Evolutionary conservation across 1,140 invertebrate species (phyloP).

Genomic region (Drosophila ogumai): DNA sequence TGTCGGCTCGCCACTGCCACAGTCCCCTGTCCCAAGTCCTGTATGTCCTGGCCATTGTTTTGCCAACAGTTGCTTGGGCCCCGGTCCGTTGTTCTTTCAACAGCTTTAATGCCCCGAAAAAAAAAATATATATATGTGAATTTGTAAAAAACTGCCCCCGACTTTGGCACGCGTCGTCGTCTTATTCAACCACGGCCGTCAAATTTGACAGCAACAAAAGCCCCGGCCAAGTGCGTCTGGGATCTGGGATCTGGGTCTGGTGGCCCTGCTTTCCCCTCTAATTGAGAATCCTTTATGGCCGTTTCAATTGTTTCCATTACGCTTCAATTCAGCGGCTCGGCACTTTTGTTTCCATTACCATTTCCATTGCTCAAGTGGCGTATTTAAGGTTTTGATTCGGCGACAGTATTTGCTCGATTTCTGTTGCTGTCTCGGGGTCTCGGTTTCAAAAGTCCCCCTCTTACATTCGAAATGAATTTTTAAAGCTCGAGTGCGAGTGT

Average conservation of each 20-base stretch:
- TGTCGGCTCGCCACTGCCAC: slow-evolving; percentile 6
- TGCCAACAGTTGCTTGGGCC: slow-evolving; percentile 34
- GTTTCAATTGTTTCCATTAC: slow-evolving; percentile 84
- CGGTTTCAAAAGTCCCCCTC: slow-evolving; percentile 26
- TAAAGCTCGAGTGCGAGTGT: slow-evolving; percentile 47
- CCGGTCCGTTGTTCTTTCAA: slow-evolving; percentile 31
- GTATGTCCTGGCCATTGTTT: slow-evolving; percentile 52
- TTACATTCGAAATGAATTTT: slow-evolving; percentile 56
- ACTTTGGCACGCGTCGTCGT: slow-evolving; percentile 77
- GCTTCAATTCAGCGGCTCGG: slow-evolving; percentile 65
- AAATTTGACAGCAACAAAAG: slow-evolving; percentile 79
- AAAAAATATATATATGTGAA: neutral
- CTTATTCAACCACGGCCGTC: slow-evolving; percentile 74
- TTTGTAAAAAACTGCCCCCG: slow-evolving; percentile 46
- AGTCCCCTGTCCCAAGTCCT: slow-evolving; percentile 29
- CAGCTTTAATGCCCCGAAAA: slow-evolving; percentile 62
- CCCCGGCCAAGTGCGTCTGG: slow-evolving; percentile 64
- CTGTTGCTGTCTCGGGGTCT: slow-evolving; percentile 22
- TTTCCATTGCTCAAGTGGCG: slow-evolving; percentile 75
- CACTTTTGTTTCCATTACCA: slow-evolving; percentile 78
- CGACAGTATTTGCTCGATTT: slow-evolving; percentile 71
- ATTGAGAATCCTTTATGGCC: slow-evolving; percentile 83
- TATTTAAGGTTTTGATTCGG: slow-evolving; percentile 83
- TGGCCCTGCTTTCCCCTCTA: slow-evolving; percentile 43
- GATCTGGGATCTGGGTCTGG: neutral